Evolutionary conservation across 2,113 vertebrate genomes (phyloP).

Genomic region (Dasyprocta punctata): DNA sequence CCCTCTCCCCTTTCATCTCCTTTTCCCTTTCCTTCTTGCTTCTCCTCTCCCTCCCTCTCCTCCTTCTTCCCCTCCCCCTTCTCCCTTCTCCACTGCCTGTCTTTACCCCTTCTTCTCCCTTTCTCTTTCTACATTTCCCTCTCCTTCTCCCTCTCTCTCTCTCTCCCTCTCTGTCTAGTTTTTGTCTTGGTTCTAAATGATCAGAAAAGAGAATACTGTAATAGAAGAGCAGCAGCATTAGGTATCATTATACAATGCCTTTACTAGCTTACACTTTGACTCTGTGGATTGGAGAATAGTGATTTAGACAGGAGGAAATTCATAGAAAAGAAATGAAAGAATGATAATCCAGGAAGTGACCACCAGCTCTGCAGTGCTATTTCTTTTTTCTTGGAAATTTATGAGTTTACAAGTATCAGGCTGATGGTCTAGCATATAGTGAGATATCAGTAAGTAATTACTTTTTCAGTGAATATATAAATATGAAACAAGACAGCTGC

Average conservation of each 20-base stretch:
- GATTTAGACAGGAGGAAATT: neutral
- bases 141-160: neutral
- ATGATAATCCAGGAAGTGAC: neutral
- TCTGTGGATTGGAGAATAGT: neutral
- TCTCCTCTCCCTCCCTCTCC: no score
- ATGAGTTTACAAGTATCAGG: neutral
- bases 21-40: no score
- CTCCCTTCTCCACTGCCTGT: neutral
- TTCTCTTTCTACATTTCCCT: no score
- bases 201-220: neutral
- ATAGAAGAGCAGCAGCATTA: neutral
- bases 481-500: neutral
- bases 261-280: neutral
- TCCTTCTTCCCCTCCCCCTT: no score
- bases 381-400: neutral
- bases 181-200: neutral
- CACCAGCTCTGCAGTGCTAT: neutral
- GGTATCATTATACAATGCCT: neutral
- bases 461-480: constrained; percentile 1
- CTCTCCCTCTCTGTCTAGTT: neutral
- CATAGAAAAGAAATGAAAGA: neutral
- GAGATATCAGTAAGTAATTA: neutral
- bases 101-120: no score
- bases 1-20: no score
- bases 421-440: neutral